These are phyloP conservation scores for Alosa alosa DNA, from an alignment of 2,113 vertebrate species.

Conservation along the genomic window DNA sequence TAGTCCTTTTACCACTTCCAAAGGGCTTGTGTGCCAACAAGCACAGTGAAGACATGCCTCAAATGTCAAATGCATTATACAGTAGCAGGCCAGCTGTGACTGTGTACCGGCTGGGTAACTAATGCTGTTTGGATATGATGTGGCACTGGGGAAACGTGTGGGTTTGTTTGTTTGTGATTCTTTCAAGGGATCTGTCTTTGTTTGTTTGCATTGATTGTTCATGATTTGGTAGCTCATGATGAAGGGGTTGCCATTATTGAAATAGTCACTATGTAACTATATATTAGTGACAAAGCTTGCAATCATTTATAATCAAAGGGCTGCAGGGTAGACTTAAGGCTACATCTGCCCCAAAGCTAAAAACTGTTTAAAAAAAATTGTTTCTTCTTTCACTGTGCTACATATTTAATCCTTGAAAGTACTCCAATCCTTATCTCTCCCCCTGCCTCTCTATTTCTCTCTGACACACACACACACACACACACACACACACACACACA, in stretches of 20 bases:
- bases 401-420: not conserved
- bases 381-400: not conserved
- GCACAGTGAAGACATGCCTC: not conserved
- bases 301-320: not conserved
- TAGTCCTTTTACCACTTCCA: no score
- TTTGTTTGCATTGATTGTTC: not conserved
- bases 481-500: no score
- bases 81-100: not conserved
- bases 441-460: not conserved
- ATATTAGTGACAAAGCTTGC: no score
- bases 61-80: not conserved
- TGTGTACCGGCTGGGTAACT: not conserved
- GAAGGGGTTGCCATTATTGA: not conserved
- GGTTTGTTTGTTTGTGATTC: not conserved
- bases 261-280: not conserved
- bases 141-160: not conserved
- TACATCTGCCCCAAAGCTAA: not conserved
- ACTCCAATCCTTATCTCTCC: not conserved
- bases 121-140: not conserved
- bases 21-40: not conserved
- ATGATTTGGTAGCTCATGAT: not conserved
- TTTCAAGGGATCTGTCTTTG: not conserved
- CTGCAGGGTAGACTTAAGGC: not conserved
- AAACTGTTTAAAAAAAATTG: not conserved
- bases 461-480: no score